These are phyloP conservation scores for Amiota communis DNA, from an alignment of 2,888 invertebrate genomes.

Conservation along the genomic window DNA sequence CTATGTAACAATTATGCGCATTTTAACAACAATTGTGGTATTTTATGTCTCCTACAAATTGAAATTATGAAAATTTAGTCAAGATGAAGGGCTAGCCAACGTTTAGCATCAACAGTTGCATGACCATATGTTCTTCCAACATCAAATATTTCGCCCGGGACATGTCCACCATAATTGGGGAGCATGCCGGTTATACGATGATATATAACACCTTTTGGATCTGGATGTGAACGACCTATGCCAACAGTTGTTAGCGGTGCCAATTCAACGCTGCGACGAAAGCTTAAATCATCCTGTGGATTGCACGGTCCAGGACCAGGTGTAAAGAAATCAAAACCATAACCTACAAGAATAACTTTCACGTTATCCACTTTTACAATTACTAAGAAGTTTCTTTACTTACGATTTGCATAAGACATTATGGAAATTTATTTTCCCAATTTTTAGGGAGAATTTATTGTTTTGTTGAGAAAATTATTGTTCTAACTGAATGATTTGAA, in stretches of 20 bases:
- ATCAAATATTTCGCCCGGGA: slow-evolving; percentile 82
- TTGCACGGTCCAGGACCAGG: slow-evolving; percentile 83
- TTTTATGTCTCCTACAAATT: not conserved
- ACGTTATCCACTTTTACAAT: too few relatives aligned
- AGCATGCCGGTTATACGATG: slow-evolving; percentile 83
- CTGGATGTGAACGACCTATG: slow-evolving; percentile 61
- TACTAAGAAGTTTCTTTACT: slow-evolving; percentile 35
- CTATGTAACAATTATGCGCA: not conserved
- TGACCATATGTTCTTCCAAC: slow-evolving; percentile 85
- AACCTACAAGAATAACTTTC: slow-evolving; percentile 39
- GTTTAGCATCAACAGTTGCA: slow-evolving; percentile 82
- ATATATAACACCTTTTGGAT: slow-evolving; percentile 77
- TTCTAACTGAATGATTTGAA: too few relatives aligned
- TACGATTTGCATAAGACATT: slow-evolving; percentile 56
- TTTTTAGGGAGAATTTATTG: not conserved
- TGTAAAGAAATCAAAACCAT: slow-evolving; percentile 67
- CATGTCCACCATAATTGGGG: slow-evolving; percentile 85
- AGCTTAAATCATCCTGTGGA: slow-evolving; percentile 83
- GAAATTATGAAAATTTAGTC: slow-evolving; percentile 44
- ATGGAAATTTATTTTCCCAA: not conserved
- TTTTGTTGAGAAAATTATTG: slow-evolving; percentile 48
- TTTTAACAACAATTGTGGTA: not conserved
- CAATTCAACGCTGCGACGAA: slow-evolving; percentile 84
- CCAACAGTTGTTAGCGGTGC: slow-evolving; percentile 75
- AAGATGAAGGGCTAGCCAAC: slow-evolving; percentile 77